Evolutionary conservation across 2,888 invertebrate genomes (phyloP).

Genomic region (Melipona beecheii): DNA sequence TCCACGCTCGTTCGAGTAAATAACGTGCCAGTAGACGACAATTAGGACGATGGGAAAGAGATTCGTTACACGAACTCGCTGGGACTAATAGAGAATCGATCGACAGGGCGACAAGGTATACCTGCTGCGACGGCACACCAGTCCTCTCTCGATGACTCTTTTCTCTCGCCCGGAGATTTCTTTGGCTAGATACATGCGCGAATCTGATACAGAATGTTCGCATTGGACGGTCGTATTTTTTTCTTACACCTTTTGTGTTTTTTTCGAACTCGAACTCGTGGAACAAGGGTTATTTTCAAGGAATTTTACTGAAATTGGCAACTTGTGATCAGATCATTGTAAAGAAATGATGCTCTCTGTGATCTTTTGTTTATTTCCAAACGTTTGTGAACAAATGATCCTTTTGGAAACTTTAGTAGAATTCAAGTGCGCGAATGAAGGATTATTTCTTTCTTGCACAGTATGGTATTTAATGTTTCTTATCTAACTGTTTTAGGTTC

Average conservation of each 20-base stretch:
- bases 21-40: constrained; percentile 73
- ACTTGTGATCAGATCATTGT: too few relatives aligned
- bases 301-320: too few relatives aligned
- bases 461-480: too few relatives aligned
- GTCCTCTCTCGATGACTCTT: background rate
- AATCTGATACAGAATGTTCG: background rate
- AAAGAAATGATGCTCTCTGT: too few relatives aligned
- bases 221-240: background rate
- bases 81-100: constrained; percentile 41
- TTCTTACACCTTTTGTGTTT: too few relatives aligned
- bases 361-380: background rate
- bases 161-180: background rate
- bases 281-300: too few relatives aligned
- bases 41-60: constrained; percentile 71
- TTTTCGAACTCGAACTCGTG: too few relatives aligned
- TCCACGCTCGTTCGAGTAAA: constrained; percentile 75
- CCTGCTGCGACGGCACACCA: background rate
- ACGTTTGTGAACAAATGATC: too few relatives aligned
- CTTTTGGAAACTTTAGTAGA: too few relatives aligned
- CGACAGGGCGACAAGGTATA: background rate
- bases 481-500: too few relatives aligned
- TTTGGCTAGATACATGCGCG: background rate
- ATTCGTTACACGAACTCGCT: constrained; percentile 60
- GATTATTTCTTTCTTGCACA: too few relatives aligned
- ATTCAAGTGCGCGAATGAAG: too few relatives aligned